Evolutionary conservation across 1,140 invertebrate genomes (phyloP).

Genomic region (Aphis craccivora): DNA sequence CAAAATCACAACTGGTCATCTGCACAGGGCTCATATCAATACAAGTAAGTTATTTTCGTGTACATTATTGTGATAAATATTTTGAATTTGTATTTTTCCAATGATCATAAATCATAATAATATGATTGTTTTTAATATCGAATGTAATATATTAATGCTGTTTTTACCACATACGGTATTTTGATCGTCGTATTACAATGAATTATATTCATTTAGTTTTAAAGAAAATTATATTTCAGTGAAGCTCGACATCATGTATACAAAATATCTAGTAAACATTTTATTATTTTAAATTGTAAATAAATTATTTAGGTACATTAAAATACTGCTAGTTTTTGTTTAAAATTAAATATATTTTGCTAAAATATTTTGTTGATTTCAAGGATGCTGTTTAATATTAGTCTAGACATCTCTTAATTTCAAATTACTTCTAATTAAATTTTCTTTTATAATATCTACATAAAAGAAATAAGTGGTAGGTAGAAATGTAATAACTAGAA

Average conservation of each 20-base stretch:
- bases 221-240: too few relatives aligned
- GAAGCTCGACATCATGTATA: neutral
- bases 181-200: neutral
- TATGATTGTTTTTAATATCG: neutral
- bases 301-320: neutral
- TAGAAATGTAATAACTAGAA: neutral
- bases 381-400: neutral
- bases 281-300: neutral
- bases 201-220: neutral
- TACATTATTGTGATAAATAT: neutral
- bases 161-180: neutral
- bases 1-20: conserved; percentile 90
- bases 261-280: neutral
- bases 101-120: neutral
- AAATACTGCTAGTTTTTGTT: neutral
- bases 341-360: neutral
- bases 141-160: too few relatives aligned
- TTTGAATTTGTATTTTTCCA: neutral
- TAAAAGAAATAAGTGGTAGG: neutral
- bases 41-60: conserved; percentile 70
- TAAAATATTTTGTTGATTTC: neutral
- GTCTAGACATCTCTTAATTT: neutral
- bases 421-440: neutral
- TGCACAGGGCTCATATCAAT: conserved; percentile 82
- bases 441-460: neutral